These are phyloP conservation scores for Hydroisotoma schaefferi DNA, from an alignment of 2,888 invertebrate genomes.

Conservation along the genomic window DNA sequence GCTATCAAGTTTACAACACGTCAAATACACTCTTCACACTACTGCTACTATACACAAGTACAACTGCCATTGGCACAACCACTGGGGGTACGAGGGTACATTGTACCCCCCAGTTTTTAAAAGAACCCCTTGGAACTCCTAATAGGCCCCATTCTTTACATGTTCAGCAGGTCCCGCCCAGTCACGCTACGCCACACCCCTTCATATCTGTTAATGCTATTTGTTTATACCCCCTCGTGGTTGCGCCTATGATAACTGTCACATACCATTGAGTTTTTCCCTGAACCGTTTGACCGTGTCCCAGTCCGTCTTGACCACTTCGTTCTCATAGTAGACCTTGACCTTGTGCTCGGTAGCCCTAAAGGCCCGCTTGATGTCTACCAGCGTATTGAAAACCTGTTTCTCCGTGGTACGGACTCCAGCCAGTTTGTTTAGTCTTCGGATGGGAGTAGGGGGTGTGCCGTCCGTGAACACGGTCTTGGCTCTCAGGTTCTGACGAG, in stretches of 20 bases:
- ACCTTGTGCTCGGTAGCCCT: slow-evolving; percentile 35
- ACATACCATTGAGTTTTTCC: slow-evolving; percentile 30
- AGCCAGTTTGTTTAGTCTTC: slow-evolving; percentile 36
- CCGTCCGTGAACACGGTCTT: slow-evolving; percentile 35
- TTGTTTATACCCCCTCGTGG: too few relatives aligned
- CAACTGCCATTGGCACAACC: too few relatives aligned
- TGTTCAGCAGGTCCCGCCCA: too few relatives aligned
- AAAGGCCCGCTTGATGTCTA: slow-evolving; percentile 41
- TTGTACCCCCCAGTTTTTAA: too few relatives aligned
- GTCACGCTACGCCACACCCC: background rate
- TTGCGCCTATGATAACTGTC: too few relatives aligned
- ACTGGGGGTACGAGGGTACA: too few relatives aligned
- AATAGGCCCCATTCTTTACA: too few relatives aligned
- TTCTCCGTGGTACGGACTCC: slow-evolving; percentile 39
- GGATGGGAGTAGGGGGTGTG: slow-evolving; percentile 37
- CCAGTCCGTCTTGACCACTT: slow-evolving; percentile 41
- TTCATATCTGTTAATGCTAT: background rate
- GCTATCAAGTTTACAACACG: slow-evolving; percentile 15
- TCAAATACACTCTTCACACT: too few relatives aligned
- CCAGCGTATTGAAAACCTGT: slow-evolving; percentile 29
- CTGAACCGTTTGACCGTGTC: slow-evolving; percentile 38
- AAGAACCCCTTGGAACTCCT: too few relatives aligned
- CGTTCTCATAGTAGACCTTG: slow-evolving; percentile 35
- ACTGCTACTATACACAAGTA: too few relatives aligned
- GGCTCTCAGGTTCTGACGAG: slow-evolving; percentile 30